phyloP scores from a whole-genome alignment of 2,888 invertebrate species.

The Glaucopsyche alexis region DNA sequence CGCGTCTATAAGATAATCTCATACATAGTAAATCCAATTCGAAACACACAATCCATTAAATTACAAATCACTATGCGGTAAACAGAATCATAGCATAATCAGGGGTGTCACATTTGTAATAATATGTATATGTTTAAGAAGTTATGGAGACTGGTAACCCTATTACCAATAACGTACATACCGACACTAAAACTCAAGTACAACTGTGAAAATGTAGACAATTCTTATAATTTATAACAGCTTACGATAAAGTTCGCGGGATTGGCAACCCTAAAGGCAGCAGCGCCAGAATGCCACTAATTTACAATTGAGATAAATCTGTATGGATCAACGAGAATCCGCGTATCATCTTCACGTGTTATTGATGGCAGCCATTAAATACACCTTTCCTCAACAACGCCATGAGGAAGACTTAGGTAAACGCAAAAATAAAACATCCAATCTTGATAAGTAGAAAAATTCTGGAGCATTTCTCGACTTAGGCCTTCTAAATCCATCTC shows the following conservation, averaged over 20 bases:
- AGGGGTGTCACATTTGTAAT: background rate
- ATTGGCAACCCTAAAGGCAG: background rate
- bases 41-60: constrained; percentile 60
- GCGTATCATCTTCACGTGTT: constrained; percentile 74
- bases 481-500: background rate
- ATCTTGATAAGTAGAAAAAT: constrained; percentile 64
- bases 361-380: constrained; percentile 79
- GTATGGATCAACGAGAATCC: constrained; percentile 61
- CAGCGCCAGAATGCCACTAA: constrained; percentile 70
- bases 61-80: constrained; percentile 54
- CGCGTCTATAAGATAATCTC: constrained; percentile 5
- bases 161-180: background rate
- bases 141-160: background rate
- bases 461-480: constrained; percentile 34
- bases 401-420: constrained; percentile 55
- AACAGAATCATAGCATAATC: constrained; percentile 16
- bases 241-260: background rate
- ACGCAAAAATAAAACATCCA: constrained; percentile 73
- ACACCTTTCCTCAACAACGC: constrained; percentile 64
- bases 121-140: background rate
- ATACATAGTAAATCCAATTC: constrained; percentile 22
- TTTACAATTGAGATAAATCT: constrained; percentile 76
- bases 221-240: background rate
- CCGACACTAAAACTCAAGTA: background rate
- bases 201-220: background rate